Evolutionary conservation across 2,888 invertebrate genomes (phyloP).

Genomic region (Pachydiplax longipennis): DNA sequence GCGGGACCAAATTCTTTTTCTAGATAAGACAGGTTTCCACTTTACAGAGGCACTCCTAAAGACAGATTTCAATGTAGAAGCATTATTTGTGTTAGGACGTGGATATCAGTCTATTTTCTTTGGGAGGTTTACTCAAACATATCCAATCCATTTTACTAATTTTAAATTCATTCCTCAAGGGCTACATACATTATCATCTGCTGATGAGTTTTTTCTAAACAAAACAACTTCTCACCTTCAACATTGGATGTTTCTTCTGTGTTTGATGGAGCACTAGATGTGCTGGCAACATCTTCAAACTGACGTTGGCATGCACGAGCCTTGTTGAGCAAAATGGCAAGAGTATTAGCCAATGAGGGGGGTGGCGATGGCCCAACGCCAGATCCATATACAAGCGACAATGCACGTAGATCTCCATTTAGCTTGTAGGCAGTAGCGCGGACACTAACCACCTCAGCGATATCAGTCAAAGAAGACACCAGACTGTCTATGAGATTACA

Average conservation of each 20-base stretch:
- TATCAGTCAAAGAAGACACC: slow-evolving; percentile 67
- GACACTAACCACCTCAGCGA: slow-evolving; percentile 62
- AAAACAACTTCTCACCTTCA: neutral
- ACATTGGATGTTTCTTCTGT: neutral
- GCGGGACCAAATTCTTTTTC: too few species aligned
- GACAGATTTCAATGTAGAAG: too few species aligned
- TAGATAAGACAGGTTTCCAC: too few species aligned
- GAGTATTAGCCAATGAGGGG: slow-evolving; percentile 50
- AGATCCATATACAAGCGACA: slow-evolving; percentile 66
- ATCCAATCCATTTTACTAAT: too few species aligned
- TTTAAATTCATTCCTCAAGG: too few species aligned
- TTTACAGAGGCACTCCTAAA: too few species aligned
- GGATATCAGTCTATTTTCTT: too few species aligned
- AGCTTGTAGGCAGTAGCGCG: slow-evolving; percentile 62
- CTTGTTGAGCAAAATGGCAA: neutral
- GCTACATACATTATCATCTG: too few species aligned
- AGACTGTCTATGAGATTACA: slow-evolving; percentile 68
- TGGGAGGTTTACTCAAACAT: too few species aligned
- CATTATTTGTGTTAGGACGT: too few species aligned
- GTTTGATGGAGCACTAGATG: neutral
- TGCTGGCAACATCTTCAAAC: neutral
- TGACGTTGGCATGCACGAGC: neutral
- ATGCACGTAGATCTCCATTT: slow-evolving; percentile 66
- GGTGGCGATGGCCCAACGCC: slow-evolving; percentile 58
- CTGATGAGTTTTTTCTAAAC: neutral